These are phyloP conservation scores for Perdita meconis DNA, from an alignment of 2,888 invertebrate genomes.

Conservation along the genomic window DNA sequence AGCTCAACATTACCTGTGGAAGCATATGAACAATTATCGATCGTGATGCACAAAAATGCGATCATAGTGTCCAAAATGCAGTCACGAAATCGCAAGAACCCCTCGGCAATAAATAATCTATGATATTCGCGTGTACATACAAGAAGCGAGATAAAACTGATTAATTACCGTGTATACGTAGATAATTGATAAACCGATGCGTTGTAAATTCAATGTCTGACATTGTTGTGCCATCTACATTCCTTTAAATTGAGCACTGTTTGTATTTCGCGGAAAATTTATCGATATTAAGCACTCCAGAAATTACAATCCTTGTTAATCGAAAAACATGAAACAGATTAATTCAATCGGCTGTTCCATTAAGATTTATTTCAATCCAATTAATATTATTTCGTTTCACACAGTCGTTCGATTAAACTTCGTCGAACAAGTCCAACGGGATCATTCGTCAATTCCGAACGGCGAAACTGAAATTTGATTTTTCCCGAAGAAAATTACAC, in stretches of 20 bases:
- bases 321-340: slow-evolving; percentile 51
- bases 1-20: no score
- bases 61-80: background rate
- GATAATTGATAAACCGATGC: slow-evolving; percentile 47
- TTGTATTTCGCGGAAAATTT: slow-evolving; percentile 18
- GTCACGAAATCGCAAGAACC: slow-evolving; percentile 12
- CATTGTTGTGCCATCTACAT: slow-evolving; percentile 6
- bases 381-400: slow-evolving; percentile 51
- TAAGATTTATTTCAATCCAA: slow-evolving; percentile 50
- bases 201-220: slow-evolving; percentile 43
- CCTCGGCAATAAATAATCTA: slow-evolving; percentile 33
- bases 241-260: slow-evolving; percentile 36
- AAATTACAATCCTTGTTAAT: slow-evolving; percentile 53
- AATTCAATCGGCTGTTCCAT: slow-evolving; percentile 51
- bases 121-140: background rate
- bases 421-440: slow-evolving; percentile 5
- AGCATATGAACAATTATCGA: slow-evolving; percentile 3
- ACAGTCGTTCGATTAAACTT: slow-evolving; percentile 43
- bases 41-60: background rate
- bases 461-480: slow-evolving; percentile 26
- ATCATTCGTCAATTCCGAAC: background rate
- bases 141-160: slow-evolving; percentile 40
- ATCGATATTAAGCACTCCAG: slow-evolving; percentile 35
- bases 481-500: background rate
- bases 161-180: slow-evolving; percentile 33